These are phyloP conservation scores for Anolis apletophallus DNA, from an alignment of 2,797 vertebrate genomes.

Conservation along the genomic window DNA sequence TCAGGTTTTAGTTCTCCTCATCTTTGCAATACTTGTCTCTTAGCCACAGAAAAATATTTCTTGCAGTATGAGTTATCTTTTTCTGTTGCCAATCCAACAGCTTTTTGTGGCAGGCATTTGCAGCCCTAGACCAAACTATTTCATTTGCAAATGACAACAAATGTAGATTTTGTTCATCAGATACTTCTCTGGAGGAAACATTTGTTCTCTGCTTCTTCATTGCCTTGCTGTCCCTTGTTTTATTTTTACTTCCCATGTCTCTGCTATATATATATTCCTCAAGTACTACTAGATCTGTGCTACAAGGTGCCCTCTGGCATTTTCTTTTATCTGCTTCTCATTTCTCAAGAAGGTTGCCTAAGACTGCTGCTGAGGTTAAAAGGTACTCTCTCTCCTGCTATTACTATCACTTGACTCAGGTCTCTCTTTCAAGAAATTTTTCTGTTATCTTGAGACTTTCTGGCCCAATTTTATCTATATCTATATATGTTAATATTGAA, in stretches of 20 bases:
- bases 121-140: not conserved
- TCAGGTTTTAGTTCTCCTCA: not conserved
- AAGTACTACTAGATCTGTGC: slow-evolving; percentile 23
- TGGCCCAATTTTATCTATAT: slow-evolving; percentile 18
- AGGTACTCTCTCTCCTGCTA: slow-evolving; percentile 15
- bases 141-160: slow-evolving; percentile 14
- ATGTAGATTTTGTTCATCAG: slow-evolving; percentile 17
- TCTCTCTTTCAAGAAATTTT: slow-evolving; percentile 3
- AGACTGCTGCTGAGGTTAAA: slow-evolving; percentile 19
- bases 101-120: not conserved
- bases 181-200: not conserved
- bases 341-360: slow-evolving; percentile 29
- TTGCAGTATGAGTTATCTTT: not conserved
- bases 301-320: slow-evolving; percentile 38
- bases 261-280: not conserved
- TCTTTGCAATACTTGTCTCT: not conserved
- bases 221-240: slow-evolving; percentile 1
- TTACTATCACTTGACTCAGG: slow-evolving; percentile 25
- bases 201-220: not conserved
- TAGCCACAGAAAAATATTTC: not conserved
- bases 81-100: not conserved
- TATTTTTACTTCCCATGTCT: slow-evolving; percentile 10
- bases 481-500: slow-evolving; percentile 8
- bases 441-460: slow-evolving; percentile 20
- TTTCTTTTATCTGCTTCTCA: slow-evolving; percentile 26